phyloP scores from a whole-genome alignment of 2,797 vertebrate genomes.

The Epinephelus malabaricus region DNA sequence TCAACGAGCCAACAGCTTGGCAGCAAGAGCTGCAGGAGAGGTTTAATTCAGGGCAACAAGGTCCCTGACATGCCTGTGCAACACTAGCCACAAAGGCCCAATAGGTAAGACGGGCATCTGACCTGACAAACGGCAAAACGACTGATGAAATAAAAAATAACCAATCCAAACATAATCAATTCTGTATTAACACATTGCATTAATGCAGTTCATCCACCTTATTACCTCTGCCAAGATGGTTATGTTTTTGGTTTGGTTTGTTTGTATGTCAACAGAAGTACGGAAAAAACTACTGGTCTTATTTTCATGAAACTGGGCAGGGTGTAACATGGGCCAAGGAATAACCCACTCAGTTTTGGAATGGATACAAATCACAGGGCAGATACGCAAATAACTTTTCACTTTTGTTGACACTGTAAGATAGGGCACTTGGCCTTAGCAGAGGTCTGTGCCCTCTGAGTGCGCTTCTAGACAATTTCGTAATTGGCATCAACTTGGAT shows the following conservation, averaged over 20 bases:
- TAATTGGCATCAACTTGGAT: slow-evolving; percentile 5
- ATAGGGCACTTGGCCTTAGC: no score
- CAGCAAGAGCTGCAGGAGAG: slow-evolving; percentile 1
- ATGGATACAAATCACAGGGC: no score
- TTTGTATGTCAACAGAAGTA: no score
- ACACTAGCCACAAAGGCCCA: neutral
- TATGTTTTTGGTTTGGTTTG: no score
- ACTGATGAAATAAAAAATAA: slow-evolving; percentile 2
- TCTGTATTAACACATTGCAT: slow-evolving; percentile 13
- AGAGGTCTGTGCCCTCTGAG: no score
- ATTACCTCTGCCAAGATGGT: neutral
- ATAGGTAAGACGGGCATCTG: neutral
- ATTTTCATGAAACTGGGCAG: no score
- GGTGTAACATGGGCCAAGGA: no score
- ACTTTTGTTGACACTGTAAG: no score
- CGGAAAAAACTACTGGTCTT: no score
- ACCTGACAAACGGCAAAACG: slow-evolving; percentile 19
- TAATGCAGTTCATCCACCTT: neutral
- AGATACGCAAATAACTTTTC: no score
- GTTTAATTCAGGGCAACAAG: slow-evolving; percentile 23
- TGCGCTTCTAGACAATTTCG: no score
- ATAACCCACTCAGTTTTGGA: no score
- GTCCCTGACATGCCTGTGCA: slow-evolving; percentile 6
- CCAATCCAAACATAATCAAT: neutral
- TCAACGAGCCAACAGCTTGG: slow-evolving; percentile 3